phyloP scores from a whole-genome alignment of 2,113 vertebrate genomes.

The Microtus pennsylvanicus region DNA sequence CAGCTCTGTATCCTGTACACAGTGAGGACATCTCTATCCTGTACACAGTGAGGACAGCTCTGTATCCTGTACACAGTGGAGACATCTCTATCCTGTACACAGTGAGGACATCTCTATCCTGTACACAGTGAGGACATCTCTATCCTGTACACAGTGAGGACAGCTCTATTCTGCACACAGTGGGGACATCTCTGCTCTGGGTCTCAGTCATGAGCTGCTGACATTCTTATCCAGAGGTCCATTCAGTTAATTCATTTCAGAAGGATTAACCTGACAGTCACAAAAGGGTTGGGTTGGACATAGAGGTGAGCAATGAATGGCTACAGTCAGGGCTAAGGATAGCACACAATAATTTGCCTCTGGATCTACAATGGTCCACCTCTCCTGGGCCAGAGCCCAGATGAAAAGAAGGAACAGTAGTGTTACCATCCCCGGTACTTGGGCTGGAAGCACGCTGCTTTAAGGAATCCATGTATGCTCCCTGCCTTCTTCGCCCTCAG shows the following conservation, averaged over 20 bases:
- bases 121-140: too few relatives aligned
- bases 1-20: too few relatives aligned
- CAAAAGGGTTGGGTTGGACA: too few relatives aligned
- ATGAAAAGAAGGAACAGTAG: too few relatives aligned
- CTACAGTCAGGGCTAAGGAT: background rate
- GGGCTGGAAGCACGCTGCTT: too few relatives aligned
- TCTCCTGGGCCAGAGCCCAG: background rate
- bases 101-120: too few relatives aligned
- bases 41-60: too few relatives aligned
- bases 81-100: too few relatives aligned
- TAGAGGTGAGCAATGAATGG: background rate
- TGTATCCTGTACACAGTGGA: too few relatives aligned
- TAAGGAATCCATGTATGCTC: rapidly evolving
- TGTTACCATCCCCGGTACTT: rapidly evolving
- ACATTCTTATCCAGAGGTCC: background rate
- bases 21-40: background rate
- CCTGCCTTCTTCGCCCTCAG: too few relatives aligned
- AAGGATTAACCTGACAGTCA: background rate
- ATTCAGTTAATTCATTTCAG: background rate
- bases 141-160: too few relatives aligned
- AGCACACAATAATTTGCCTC: background rate
- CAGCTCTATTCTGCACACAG: too few relatives aligned
- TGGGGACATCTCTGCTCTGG: background rate
- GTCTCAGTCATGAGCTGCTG: background rate
- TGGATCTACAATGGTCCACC: background rate